Evolutionary conservation across 1,140 invertebrate species (phyloP).

Genomic region (Cotesia typhae): DNA sequence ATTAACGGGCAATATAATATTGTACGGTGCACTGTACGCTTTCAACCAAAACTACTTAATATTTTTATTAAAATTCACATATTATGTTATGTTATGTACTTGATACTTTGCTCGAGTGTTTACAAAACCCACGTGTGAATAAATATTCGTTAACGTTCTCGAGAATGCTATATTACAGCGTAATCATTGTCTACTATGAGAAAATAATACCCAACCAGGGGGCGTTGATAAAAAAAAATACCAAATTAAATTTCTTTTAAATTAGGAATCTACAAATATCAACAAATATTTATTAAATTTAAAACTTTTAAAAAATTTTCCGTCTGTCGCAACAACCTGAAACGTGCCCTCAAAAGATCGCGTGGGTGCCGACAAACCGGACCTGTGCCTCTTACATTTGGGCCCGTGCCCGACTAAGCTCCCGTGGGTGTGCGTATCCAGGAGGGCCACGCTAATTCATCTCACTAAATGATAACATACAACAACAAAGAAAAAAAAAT

Average conservation of each 20-base stretch:
- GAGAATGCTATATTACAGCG: slow-evolving; percentile 34
- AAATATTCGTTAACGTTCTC: slow-evolving; percentile 57
- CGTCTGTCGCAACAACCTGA: too few species aligned
- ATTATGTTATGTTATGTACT: background rate
- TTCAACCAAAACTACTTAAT: background rate
- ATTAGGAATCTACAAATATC: too few species aligned
- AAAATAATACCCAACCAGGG: slow-evolving; percentile 6
- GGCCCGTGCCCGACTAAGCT: too few species aligned
- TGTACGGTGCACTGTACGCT: too few species aligned
- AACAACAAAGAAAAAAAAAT: too few species aligned
- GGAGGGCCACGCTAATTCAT: slow-evolving; percentile 2
- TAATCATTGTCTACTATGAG: slow-evolving; percentile 40
- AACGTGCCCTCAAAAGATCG: too few species aligned
- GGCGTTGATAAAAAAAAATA: background rate
- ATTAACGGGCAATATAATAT: too few species aligned
- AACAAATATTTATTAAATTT: too few species aligned
- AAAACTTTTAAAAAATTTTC: too few species aligned
- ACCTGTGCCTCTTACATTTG: too few species aligned
- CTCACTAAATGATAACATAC: slow-evolving; percentile 21
- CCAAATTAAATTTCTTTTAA: background rate
- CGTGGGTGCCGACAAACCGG: too few species aligned
- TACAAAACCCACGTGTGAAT: slow-evolving; percentile 44
- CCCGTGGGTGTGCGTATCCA: background rate
- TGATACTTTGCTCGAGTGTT: background rate
- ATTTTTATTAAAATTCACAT: background rate